These are phyloP conservation scores for Achroia grisella DNA, from an alignment of 1,140 invertebrate species.

Conservation along the genomic window DNA sequence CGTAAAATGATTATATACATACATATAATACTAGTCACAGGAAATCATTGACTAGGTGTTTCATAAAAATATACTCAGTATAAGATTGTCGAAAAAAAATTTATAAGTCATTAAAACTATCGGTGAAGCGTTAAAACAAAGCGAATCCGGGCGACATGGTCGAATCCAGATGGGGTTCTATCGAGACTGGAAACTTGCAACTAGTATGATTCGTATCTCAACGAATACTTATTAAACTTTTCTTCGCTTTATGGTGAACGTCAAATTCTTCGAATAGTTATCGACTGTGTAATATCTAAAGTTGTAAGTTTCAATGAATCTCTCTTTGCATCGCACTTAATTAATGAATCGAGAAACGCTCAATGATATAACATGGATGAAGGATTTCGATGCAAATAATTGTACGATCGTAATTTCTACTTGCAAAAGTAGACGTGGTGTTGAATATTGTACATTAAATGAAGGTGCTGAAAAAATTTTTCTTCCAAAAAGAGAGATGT, in stretches of 20 bases:
- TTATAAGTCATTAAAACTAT: conserved; percentile 65
- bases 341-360: neutral
- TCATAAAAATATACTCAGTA: conserved; percentile 22
- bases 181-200: conserved; percentile 57
- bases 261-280: conserved; percentile 25
- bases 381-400: neutral
- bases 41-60: conserved; percentile 18
- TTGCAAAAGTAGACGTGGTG: too few species aligned
- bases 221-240: conserved; percentile 58
- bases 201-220: conserved; percentile 42
- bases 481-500: too few species aligned
- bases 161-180: conserved; percentile 42
- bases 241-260: conserved; percentile 39
- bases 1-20: too few species aligned
- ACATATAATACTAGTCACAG: too few species aligned
- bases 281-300: conserved; percentile 1
- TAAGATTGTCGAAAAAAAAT: conserved; percentile 30
- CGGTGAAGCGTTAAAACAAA: conserved; percentile 48
- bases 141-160: conserved; percentile 36
- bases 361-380: too few species aligned
- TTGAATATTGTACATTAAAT: too few species aligned
- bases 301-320: neutral
- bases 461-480: too few species aligned
- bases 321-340: conserved; percentile 3
- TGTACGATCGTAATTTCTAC: too few species aligned